Conservation (phyloP, 2,888 invertebrate genomes). For the Chloromyia formosa region DNA sequence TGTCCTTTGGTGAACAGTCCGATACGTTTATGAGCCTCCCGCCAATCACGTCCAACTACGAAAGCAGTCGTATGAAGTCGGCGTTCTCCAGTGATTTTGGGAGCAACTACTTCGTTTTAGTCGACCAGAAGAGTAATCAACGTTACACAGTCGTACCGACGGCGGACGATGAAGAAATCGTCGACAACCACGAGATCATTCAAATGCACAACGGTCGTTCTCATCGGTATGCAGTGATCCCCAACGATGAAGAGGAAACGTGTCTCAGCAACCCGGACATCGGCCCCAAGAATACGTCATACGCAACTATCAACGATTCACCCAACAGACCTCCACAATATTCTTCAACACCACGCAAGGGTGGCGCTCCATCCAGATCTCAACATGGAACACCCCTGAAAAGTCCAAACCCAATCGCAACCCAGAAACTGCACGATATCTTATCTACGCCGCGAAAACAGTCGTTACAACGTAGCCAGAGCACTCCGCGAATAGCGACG, state of each 20-base stretch:
- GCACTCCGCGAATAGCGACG: slow-evolving; percentile 53
- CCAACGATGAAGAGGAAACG: slow-evolving; percentile 66
- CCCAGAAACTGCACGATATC: slow-evolving; percentile 79
- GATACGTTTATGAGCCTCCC: slow-evolving; percentile 60
- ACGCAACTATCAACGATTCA: slow-evolving; percentile 52
- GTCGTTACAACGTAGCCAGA: slow-evolving; percentile 57
- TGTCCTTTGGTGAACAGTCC: slow-evolving; percentile 59
- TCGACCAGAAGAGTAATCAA: slow-evolving; percentile 68
- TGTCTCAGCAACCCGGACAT: slow-evolving; percentile 64
- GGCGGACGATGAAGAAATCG: slow-evolving; percentile 68
- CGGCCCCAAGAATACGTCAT: slow-evolving; percentile 57
- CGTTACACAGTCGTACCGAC: slow-evolving; percentile 73
- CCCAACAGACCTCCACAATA: slow-evolving; percentile 53
- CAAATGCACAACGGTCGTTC: slow-evolving; percentile 64
- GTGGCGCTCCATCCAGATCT: slow-evolving; percentile 36
- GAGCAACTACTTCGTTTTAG: slow-evolving; percentile 63
- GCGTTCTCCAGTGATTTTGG: slow-evolving; percentile 64
- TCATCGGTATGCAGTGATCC: slow-evolving; percentile 70
- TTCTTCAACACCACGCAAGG: slow-evolving; percentile 58
- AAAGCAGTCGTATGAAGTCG: slow-evolving; percentile 57
- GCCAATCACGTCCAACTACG: slow-evolving; percentile 51
- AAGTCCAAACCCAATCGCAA: slow-evolving; percentile 76
- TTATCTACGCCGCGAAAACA: slow-evolving; percentile 76
- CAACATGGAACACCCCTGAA: slow-evolving; percentile 66
- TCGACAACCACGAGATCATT: slow-evolving; percentile 64